These are phyloP conservation scores for Augiades crinisus DNA, from an alignment of 2,888 invertebrate genomes.

Conservation along the genomic window DNA sequence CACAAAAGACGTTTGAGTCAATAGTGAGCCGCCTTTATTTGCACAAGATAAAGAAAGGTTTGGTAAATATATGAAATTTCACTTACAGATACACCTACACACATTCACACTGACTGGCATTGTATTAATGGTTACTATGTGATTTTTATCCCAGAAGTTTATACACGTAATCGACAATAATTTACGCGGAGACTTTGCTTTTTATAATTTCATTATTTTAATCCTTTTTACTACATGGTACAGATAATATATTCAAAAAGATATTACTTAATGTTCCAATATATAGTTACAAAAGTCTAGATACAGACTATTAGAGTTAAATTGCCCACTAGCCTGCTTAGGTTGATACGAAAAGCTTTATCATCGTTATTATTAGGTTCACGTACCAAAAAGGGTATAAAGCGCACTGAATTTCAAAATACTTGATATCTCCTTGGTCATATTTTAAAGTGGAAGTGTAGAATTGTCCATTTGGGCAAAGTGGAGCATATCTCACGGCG, in stretches of 20 bases:
- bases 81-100: conserved; percentile 42
- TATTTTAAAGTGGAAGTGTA: conserved; percentile 9
- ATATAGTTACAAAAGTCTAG: too few species aligned
- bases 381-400: not conserved
- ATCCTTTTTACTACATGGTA: too few species aligned
- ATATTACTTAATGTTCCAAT: too few species aligned
- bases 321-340: too few species aligned
- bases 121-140: not conserved
- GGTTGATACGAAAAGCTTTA: too few species aligned
- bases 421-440: not conserved
- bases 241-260: too few species aligned
- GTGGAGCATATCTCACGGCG: conserved; percentile 17
- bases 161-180: too few species aligned
- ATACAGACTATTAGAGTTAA: too few species aligned
- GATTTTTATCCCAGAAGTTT: too few species aligned
- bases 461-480: conserved; percentile 14
- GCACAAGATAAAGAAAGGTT: conserved; percentile 47
- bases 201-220: too few species aligned
- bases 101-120: not conserved
- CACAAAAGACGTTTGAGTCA: conserved; percentile 56
- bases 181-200: too few species aligned
- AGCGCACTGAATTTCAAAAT: conserved; percentile 2
- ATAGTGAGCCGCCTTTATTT: conserved; percentile 56
- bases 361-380: conserved; percentile 6
- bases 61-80: conserved; percentile 50